These are phyloP conservation scores for Sparidentex hasta DNA, from an alignment of 2,797 vertebrate species.

Conservation along the genomic window DNA sequence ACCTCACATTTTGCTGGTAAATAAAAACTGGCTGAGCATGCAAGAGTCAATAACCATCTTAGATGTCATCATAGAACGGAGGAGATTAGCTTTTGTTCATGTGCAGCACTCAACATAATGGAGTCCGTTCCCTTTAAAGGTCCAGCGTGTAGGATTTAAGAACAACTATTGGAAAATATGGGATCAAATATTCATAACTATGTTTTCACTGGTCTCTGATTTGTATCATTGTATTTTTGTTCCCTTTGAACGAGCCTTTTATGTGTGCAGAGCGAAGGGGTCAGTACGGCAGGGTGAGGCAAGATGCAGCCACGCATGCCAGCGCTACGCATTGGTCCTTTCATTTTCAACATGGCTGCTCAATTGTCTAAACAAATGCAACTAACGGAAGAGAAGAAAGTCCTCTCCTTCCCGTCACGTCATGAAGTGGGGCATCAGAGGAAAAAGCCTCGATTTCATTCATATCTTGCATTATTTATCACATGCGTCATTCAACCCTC, in stretches of 20 bases:
- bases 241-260: too few relatives aligned
- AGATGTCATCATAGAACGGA: constrained; percentile 40
- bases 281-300: too few relatives aligned
- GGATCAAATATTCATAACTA: too few relatives aligned
- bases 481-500: constrained; percentile 83
- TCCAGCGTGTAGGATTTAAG: too few relatives aligned
- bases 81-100: constrained; percentile 51
- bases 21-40: constrained; percentile 56
- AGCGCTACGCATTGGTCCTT: too few relatives aligned
- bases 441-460: constrained; percentile 78
- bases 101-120: constrained; percentile 34
- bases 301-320: too few relatives aligned
- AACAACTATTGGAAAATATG: too few relatives aligned
- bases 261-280: too few relatives aligned
- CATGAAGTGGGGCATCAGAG: constrained; percentile 73
- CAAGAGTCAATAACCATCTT: constrained; percentile 51
- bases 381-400: constrained; percentile 60
- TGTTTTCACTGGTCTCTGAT: too few relatives aligned
- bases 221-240: too few relatives aligned
- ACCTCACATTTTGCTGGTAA: constrained; percentile 62
- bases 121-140: constrained; percentile 5
- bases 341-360: constrained; percentile 24
- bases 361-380: background rate
- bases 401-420: constrained; percentile 62
- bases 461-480: constrained; percentile 85